phyloP scores from a whole-genome alignment of 2,888 invertebrate species.

The Drosophila meridiana region DNA sequence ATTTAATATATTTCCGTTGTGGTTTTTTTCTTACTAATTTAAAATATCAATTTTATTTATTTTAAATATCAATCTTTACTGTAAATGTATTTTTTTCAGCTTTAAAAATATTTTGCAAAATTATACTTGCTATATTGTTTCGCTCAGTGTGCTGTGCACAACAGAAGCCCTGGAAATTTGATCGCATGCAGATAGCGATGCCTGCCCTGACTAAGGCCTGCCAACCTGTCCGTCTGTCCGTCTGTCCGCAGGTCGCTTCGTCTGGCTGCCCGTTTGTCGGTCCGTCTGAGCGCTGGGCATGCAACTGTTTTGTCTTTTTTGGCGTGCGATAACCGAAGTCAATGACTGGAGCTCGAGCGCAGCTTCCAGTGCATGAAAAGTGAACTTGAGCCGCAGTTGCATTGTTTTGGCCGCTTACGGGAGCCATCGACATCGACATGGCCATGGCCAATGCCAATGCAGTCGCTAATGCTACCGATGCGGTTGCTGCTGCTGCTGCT shows the following conservation, averaged over 20 bases:
- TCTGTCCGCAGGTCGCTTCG: not conserved
- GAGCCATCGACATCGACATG: constrained; percentile 58
- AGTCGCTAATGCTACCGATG: constrained; percentile 14
- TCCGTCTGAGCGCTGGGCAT: constrained; percentile 56
- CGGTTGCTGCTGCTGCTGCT: constrained; percentile 20
- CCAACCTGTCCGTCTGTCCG: constrained; percentile 45
- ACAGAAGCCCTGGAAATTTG: constrained; percentile 79
- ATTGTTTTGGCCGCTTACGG: constrained; percentile 65
- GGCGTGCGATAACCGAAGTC: constrained; percentile 79
- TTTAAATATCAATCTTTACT: too few relatives aligned
- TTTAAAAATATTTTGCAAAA: too few relatives aligned
- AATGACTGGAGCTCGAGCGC: constrained; percentile 67
- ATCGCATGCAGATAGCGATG: constrained; percentile 79
- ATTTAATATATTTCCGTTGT: too few relatives aligned
- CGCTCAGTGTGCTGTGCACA: constrained; percentile 35
- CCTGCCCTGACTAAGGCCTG: constrained; percentile 46
- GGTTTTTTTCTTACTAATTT: too few relatives aligned
- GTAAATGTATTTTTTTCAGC: too few relatives aligned
- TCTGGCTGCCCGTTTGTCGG: constrained; percentile 7
- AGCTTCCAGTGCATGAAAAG: constrained; percentile 67
- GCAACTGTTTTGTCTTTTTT: constrained; percentile 81
- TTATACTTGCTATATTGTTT: not conserved
- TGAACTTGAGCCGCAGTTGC: constrained; percentile 78
- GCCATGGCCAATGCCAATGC: constrained; percentile 52
- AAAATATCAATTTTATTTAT: too few relatives aligned